phyloP scores from a whole-genome alignment of 2,797 vertebrate genomes.

The Tapirus indicus region DNA sequence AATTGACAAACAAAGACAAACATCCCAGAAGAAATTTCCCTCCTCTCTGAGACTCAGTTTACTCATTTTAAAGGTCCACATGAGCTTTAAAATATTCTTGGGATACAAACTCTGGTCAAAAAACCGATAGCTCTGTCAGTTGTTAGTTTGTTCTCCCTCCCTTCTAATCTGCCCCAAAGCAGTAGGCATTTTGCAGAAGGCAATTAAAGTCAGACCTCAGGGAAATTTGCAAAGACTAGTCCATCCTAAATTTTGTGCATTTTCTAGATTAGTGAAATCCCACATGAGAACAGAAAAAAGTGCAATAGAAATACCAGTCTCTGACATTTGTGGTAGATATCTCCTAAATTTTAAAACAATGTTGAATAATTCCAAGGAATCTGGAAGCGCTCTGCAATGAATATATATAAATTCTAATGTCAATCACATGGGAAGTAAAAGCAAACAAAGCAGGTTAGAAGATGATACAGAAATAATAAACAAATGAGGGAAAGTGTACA shows the following conservation, averaged over 20 bases:
- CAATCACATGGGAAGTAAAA: background rate
- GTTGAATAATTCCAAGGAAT: background rate
- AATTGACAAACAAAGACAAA: background rate
- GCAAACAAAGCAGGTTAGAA: background rate
- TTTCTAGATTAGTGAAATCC: background rate
- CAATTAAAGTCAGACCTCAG: background rate
- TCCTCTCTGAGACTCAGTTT: background rate
- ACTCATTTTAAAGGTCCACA: background rate
- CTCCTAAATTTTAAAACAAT: background rate
- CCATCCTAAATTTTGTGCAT: background rate
- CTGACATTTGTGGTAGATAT: background rate
- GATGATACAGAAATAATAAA: background rate
- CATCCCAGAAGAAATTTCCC: background rate
- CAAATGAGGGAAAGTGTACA: background rate
- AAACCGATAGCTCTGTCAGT: background rate
- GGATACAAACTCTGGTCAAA: background rate
- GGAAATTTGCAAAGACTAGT: background rate
- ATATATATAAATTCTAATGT: background rate
- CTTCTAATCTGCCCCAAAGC: background rate
- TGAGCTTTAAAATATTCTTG: background rate
- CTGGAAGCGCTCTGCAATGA: background rate
- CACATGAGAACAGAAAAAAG: background rate
- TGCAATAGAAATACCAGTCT: background rate
- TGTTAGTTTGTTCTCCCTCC: background rate
- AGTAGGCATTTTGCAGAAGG: background rate